Conservation (phyloP, 2,888 invertebrate species). For the Ariolimax columbianus region DNA sequence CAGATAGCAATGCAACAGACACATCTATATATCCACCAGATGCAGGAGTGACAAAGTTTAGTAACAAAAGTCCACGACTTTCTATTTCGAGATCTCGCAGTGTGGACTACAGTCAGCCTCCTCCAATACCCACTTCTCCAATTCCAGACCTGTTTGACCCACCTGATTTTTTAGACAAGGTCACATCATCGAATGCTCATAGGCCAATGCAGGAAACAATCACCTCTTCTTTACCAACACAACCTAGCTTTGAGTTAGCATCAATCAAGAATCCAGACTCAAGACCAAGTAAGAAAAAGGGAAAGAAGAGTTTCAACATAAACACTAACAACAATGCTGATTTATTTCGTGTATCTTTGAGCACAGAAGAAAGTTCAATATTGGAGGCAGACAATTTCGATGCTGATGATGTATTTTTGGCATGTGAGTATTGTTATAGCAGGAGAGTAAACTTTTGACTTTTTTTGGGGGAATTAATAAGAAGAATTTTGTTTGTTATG, state of each 20-base stretch:
- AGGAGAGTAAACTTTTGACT: not conserved
- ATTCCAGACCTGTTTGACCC: not conserved
- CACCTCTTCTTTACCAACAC: not conserved
- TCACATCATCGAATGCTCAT: not conserved
- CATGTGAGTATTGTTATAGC: not conserved
- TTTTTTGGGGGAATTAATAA: too few relatives aligned
- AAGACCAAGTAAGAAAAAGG: not conserved
- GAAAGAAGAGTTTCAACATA: not conserved
- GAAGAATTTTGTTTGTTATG: too few relatives aligned
- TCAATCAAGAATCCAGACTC: not conserved
- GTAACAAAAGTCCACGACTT: not conserved
- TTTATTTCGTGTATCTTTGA: not conserved
- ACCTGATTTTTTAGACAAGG: not conserved
- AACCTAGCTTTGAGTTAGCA: not conserved
- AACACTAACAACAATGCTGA: not conserved
- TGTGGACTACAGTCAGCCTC: not conserved
- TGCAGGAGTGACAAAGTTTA: not conserved
- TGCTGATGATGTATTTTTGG: not conserved
- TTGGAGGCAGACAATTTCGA: not conserved
- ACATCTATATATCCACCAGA: not conserved
- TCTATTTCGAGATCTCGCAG: not conserved
- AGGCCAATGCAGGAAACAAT: not conserved
- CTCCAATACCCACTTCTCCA: constrained; percentile 36
- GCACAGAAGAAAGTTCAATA: not conserved
- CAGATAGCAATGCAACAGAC: not conserved